Conservation (phyloP, 2,113 vertebrate genomes). For the Megaleporinus macrocephalus region DNA sequence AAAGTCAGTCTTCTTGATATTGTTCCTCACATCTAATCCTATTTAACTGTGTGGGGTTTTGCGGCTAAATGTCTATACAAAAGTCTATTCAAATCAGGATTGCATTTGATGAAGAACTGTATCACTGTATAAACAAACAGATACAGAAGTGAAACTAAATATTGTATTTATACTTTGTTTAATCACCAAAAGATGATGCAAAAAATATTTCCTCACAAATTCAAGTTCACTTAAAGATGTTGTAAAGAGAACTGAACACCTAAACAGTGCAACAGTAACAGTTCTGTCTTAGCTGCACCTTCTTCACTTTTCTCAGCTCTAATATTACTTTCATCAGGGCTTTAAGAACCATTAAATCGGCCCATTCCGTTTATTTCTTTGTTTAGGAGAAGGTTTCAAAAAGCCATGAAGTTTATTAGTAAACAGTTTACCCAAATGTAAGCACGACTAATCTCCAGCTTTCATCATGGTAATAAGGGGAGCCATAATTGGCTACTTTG, state of each 20-base stretch:
- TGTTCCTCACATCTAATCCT: background rate
- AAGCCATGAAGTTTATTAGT: conserved; percentile 54
- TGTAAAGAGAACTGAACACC: background rate
- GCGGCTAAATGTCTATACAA: no score
- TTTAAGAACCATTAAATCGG: conserved; percentile 49
- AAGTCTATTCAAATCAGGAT: no score
- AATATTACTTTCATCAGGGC: background rate
- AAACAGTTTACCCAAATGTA: conserved; percentile 51
- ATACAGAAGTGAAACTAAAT: background rate
- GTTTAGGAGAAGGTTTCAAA: conserved; percentile 41
- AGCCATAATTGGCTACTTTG: conserved; percentile 44
- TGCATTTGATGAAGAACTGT: no score
- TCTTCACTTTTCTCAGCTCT: background rate
- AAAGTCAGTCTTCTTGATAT: no score
- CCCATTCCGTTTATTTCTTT: conserved; percentile 36
- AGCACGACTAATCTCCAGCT: conserved; percentile 42
- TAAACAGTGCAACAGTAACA: background rate
- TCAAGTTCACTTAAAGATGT: no score
- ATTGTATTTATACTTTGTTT: background rate
- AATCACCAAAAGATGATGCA: background rate
- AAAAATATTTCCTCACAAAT: background rate
- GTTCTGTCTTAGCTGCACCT: background rate
- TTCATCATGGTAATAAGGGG: conserved; percentile 46
- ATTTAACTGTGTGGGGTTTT: background rate
- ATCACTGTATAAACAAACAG: no score